Percentiles rank a stretch among this genome's conserved stretches.
phyloP scores from a whole-genome alignment of 1,140 invertebrate genomes.

The Drosophila littoralis region DNA sequence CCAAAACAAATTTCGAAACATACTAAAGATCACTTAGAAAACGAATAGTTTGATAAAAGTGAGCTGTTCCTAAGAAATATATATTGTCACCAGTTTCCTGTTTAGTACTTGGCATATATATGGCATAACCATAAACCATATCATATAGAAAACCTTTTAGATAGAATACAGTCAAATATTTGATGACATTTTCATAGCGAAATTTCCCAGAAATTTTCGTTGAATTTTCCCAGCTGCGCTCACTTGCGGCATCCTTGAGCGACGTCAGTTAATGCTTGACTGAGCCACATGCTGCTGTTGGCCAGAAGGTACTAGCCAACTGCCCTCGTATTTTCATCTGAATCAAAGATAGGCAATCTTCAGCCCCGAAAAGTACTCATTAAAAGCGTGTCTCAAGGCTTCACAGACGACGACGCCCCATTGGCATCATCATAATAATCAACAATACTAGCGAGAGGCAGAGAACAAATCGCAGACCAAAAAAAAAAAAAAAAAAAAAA shows the following conservation, averaged over 20 bases:
- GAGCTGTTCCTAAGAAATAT: no score
- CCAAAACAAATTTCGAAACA: no score
- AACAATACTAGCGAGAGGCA: background rate
- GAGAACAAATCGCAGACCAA: slow-evolving; percentile 17
- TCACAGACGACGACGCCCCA: slow-evolving; percentile 29
- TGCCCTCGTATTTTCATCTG: slow-evolving; percentile 72
- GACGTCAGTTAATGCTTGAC: slow-evolving; percentile 58
- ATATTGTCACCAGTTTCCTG: no score
- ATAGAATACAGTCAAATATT: no score
- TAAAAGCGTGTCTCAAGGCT: slow-evolving; percentile 68
- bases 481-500: slow-evolving; percentile 35
- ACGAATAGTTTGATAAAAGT: no score
- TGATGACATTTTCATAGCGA: no score
- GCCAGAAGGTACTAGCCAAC: slow-evolving; percentile 15
- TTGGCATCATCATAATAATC: slow-evolving; percentile 14
- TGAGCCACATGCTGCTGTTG: slow-evolving; percentile 36
- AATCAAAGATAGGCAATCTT: slow-evolving; percentile 68
- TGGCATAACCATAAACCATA: no score
- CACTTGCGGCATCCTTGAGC: slow-evolving; percentile 63
- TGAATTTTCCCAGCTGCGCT: background rate
- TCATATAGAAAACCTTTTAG: no score
- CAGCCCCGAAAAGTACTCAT: slow-evolving; percentile 66
- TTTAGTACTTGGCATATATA: no score
- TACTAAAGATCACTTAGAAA: no score
- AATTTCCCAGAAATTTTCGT: no score